Evolutionary conservation across 2,113 vertebrate species (phyloP), one percentile per base, ranked within the genome.

Genomic region (Paratilapia polleni): DNA sequence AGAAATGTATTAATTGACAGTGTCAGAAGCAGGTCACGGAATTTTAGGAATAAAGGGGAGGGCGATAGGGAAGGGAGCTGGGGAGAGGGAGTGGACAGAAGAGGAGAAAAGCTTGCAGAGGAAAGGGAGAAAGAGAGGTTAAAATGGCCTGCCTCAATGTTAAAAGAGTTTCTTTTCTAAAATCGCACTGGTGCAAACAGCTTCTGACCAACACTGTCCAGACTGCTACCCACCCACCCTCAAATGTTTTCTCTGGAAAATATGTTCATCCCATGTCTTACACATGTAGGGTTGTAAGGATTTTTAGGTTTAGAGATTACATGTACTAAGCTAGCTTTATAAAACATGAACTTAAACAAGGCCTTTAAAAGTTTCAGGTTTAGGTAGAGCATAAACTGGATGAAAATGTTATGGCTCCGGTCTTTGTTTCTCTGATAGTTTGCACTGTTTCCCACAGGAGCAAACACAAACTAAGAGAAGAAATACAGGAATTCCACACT

Each of bases 11-110:
- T 93, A 95, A 92, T 88, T 85, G 28, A 91, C 84, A 76, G 74
- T 89, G 91, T 86, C 90, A 90, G 36, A 56, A 89, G 62, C 78
- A 78, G 62, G 81, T 68, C 10, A 15, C 92, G 93, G 94, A 94
- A 95, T 92, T 93, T 93, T 92, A 88, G 87, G 79, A 92, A 91
- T 90, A 89, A 81, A 3, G 87, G 89, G 74, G 80, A 84, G 77
- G 91, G 77, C 81, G 59, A 73, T 24, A 13, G 82, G 90, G 80
- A 62, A 41, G 81, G 88, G 84, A 26, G 26, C 77, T 77, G 54
- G 87, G 87, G 58, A 43, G 52, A 17, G 83, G 82, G 56, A 20
- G 68, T 80, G 84, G 80, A 86, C 13, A 87, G 80, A 87, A 81
- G 47, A 86, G 78, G 34, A 59, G 52, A 75, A 43, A 82, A 78